These are phyloP conservation scores for Tholera decimalis DNA, from an alignment of 2,888 invertebrate species.

Conservation along the genomic window DNA sequence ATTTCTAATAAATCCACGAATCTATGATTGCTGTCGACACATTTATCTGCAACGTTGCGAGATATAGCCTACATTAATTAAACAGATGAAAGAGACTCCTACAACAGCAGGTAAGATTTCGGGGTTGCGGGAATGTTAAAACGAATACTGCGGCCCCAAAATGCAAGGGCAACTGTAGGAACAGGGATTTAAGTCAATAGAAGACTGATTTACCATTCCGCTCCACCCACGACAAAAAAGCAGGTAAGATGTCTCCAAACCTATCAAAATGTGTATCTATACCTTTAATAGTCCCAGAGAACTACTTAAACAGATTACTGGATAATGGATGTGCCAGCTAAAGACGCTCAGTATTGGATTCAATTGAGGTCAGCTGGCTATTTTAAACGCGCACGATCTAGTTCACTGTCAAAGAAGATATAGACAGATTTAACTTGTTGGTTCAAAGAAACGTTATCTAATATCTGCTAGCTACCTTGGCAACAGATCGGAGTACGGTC, in stretches of 20 bases:
- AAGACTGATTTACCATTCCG: too few relatives aligned
- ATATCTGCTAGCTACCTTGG: conserved; percentile 7
- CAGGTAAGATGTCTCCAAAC: too few relatives aligned
- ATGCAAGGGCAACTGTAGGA: too few relatives aligned
- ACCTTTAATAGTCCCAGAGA: conserved; percentile 38
- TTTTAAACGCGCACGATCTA: conserved; percentile 48
- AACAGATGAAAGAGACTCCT: too few relatives aligned
- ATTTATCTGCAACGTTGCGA: background rate
- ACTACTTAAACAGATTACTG: conserved; percentile 51
- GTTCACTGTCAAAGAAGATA: conserved; percentile 56
- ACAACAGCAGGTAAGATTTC: too few relatives aligned
- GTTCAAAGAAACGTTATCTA: too few relatives aligned
- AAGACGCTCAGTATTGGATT: conserved; percentile 43
- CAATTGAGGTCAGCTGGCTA: conserved; percentile 60
- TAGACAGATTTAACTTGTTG: conserved; percentile 9
- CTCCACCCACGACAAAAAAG: too few relatives aligned
- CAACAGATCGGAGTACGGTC: background rate
- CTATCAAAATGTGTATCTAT: conserved; percentile 38
- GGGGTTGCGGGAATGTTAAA: too few relatives aligned
- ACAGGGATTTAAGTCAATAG: too few relatives aligned
- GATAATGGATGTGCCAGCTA: conserved; percentile 31
- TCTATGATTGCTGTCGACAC: background rate
- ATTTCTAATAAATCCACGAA: too few relatives aligned
- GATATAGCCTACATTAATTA: conserved; percentile 6
- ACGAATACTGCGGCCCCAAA: too few relatives aligned